Evolutionary conservation across 2,888 invertebrate species (phyloP).

Genomic region (Zygogramma bicolorata): DNA sequence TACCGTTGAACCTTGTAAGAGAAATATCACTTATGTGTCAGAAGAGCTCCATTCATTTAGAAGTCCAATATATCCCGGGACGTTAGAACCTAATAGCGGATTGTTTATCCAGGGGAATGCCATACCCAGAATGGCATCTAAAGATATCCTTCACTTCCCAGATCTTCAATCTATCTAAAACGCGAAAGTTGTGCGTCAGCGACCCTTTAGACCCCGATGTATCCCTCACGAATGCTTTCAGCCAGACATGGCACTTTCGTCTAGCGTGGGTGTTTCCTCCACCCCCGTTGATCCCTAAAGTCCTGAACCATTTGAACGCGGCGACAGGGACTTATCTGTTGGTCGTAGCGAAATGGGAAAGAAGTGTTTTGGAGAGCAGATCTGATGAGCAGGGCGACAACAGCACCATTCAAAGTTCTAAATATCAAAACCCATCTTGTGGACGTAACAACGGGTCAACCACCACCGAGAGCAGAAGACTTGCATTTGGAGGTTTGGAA

Average conservation of each 20-base stretch:
- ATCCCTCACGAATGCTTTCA: constrained; percentile 41
- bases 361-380: constrained; percentile 54
- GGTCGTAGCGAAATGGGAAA: constrained; percentile 20
- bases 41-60: too few relatives aligned
- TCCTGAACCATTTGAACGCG: constrained; percentile 48
- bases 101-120: too few relatives aligned
- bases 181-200: constrained; percentile 31
- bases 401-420: constrained; percentile 12
- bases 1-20: too few relatives aligned
- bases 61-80: too few relatives aligned
- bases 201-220: constrained; percentile 29
- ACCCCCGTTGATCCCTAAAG: constrained; percentile 50
- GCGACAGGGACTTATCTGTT: constrained; percentile 43
- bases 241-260: constrained; percentile 36
- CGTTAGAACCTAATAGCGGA: too few relatives aligned
- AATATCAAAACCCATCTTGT: constrained; percentile 24
- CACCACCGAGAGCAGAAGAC: constrained; percentile 8
- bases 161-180: not conserved
- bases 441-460: not conserved
- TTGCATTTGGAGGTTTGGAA: constrained; percentile 41
- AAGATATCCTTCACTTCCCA: constrained; percentile 13
- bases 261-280: constrained; percentile 55
- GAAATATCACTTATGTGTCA: too few relatives aligned
- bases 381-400: constrained; percentile 53
- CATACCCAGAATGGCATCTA: constrained; percentile 50